These are phyloP conservation scores for Sarcophaga rosellei DNA, from an alignment of 2,888 invertebrate genomes.

Conservation along the genomic window DNA sequence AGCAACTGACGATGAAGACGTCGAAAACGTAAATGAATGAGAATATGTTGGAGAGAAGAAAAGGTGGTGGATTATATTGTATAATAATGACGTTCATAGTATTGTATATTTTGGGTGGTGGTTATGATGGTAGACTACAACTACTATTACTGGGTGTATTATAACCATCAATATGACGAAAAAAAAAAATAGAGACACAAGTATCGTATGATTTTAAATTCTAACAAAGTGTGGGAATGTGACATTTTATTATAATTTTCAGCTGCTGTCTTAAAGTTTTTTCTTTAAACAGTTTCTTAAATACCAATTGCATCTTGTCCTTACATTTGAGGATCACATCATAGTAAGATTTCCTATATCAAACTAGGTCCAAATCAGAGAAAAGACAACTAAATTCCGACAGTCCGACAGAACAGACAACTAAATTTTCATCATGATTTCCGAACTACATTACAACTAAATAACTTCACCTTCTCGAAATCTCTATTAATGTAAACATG, in stretches of 20 bases:
- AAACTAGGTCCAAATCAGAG: too few relatives aligned
- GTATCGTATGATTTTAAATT: neutral
- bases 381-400: too few relatives aligned
- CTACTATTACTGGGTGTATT: constrained; percentile 9
- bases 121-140: constrained; percentile 24
- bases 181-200: neutral
- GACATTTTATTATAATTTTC: constrained; percentile 8
- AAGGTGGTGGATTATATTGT: constrained; percentile 61
- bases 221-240: constrained; percentile 40
- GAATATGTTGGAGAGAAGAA: constrained; percentile 21
- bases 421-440: too few relatives aligned
- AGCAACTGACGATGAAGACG: neutral
- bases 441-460: too few relatives aligned
- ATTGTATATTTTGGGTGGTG: constrained; percentile 38
- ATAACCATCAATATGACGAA: neutral
- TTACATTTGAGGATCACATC: too few relatives aligned
- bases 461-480: too few relatives aligned
- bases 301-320: too few relatives aligned
- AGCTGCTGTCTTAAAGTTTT: constrained; percentile 16
- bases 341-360: too few relatives aligned
- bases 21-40: constrained; percentile 25
- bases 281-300: too few relatives aligned
- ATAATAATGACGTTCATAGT: constrained; percentile 56
- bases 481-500: too few relatives aligned
- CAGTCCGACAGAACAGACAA: too few relatives aligned